Percentiles rank a stretch among this genome's conserved stretches.
These are phyloP conservation scores for Hyaena hyaena DNA, from an alignment of 2,113 vertebrate genomes.

Conservation along the genomic window DNA sequence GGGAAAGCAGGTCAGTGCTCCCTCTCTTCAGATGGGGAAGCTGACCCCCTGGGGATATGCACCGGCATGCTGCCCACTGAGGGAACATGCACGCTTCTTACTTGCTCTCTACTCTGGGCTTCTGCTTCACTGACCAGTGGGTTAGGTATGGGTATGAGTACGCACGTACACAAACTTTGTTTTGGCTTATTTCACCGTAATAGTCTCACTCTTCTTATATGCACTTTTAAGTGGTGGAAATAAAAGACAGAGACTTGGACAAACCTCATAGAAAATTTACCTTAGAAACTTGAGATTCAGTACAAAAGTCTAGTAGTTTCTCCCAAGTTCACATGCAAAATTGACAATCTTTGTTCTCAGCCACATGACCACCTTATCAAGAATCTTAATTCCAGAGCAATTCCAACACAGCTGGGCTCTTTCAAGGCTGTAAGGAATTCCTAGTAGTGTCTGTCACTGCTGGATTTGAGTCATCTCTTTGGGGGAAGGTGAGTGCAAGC, in stretches of 20 bases:
- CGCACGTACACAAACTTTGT: not conserved
- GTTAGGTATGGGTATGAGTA: not conserved
- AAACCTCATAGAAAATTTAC: slow-evolving; percentile 15
- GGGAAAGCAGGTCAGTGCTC: not conserved
- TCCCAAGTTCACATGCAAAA: not conserved
- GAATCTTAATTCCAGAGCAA: slow-evolving; percentile 47
- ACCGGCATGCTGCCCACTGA: not conserved
- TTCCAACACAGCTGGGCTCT: slow-evolving; percentile 30
- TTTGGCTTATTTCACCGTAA: not conserved
- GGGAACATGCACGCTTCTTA: not conserved
- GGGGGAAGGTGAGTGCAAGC: not conserved
- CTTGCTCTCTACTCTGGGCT: not conserved
- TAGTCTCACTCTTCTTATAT: not conserved
- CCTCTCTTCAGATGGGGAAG: not conserved
- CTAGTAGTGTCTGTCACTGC: not conserved
- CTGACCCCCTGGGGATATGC: not conserved
- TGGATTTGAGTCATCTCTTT: not conserved
- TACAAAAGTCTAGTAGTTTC: not conserved
- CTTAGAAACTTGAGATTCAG: slow-evolving; percentile 5
- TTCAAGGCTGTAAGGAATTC: slow-evolving; percentile 12
- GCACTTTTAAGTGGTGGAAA: not conserved
- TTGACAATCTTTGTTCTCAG: slow-evolving; percentile 5
- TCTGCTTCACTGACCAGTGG: not conserved
- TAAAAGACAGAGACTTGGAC: not conserved
- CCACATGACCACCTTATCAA: slow-evolving; percentile 31